Evolutionary conservation across 2,797 vertebrate genomes (phyloP), one percentile per base, ranked within the genome.

Genomic region (Megaceryle alcyon): DNA sequence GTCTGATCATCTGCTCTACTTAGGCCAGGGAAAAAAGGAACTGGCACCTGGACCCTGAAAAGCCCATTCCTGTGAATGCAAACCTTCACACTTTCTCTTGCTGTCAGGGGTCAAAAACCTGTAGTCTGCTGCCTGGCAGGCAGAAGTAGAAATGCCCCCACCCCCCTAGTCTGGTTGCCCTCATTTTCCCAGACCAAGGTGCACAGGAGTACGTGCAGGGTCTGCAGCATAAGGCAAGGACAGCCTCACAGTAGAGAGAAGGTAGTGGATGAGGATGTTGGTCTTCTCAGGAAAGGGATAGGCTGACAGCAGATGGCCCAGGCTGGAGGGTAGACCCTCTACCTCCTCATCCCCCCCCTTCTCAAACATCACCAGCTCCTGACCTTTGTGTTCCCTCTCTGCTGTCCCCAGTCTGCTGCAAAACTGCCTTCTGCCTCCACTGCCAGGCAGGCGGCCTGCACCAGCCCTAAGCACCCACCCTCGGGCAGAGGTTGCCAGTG

Each of bases 191-290:
- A 54, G 65, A 8, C 31, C 81, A 57, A 20, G 20, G 13, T 7
- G 6, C 23, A 1, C 22, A n/a, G 35, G 19, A 15, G 4, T 25
- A 8, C 0, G 0, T 12, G 35, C 21, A 37, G 37, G 7, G 13
- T 3, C 46, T 48, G 49, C 78, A 37, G 19, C 2, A 1, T 8
- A 21, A 12, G 39, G 31, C 3, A 3, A 15, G 33, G 46, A 69
- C n/a, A 75, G 35, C 7, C 73, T 16, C 12, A 7, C 0, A 0
- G 2, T 1, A 29, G 37, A 69, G 5, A 6, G 6, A 12, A 14
- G 7, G 37, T 4, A 57, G 20, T 8, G 13, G 44, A 56, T 18
- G 5, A 78, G 25, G 17, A 15, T 70, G 17, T 18, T 72, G 39
- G 20, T 65, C 3, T 2, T 14, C 7, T 33, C 2, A 1, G 44